Percentiles rank a stretch among this genome's conserved stretches.
Evolutionary conservation across 2,888 invertebrate species (phyloP).

Genomic region (Erannis defoliaria): DNA sequence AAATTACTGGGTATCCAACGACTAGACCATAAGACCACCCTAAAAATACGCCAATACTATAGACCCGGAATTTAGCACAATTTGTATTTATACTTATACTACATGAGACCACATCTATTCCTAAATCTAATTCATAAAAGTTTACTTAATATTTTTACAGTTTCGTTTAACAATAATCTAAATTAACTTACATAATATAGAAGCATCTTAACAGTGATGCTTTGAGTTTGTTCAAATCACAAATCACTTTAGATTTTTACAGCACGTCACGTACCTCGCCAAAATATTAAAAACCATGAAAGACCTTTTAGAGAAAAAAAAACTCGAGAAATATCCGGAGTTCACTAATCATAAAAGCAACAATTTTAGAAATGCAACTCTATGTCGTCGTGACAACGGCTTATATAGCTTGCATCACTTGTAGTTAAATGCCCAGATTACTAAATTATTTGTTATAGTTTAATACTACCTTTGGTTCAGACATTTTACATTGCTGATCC

Average conservation of each 20-base stretch:
- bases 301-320: no score
- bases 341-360: no score
- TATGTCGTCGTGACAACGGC: no score
- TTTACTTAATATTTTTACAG: slow-evolving; percentile 10
- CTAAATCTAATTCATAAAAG: background rate
- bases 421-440: no score
- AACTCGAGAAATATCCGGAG: no score
- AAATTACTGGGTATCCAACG: slow-evolving; percentile 21
- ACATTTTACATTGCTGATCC: no score
- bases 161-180: background rate
- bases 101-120: slow-evolving; percentile 30
- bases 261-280: background rate
- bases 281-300: no score
- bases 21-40: slow-evolving; percentile 25
- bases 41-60: slow-evolving; percentile 10
- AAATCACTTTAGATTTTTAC: background rate
- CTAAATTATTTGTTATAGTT: no score
- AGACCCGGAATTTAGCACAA: slow-evolving; percentile 33
- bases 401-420: no score
- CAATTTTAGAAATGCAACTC: no score
- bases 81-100: slow-evolving; percentile 13
- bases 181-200: background rate
- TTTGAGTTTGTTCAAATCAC: background rate
- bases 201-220: background rate
- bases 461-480: no score